These are phyloP conservation scores for Eleutherodactylus coqui DNA, from an alignment of 2,797 vertebrate genomes.

Conservation along the genomic window DNA sequence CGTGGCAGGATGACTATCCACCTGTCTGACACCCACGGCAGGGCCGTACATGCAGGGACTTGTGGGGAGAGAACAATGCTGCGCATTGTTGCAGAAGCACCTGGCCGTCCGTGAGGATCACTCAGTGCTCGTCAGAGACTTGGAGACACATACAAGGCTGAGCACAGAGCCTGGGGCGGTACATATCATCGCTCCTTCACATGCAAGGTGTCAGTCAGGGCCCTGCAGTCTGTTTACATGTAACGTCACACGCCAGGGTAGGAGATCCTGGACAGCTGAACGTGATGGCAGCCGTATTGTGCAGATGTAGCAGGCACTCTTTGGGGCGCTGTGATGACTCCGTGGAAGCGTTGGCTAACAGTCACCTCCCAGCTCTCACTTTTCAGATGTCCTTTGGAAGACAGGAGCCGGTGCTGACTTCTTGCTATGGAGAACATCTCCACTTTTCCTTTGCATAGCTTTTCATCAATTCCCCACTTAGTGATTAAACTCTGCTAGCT, in stretches of 20 bases:
- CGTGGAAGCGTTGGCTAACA: too few species aligned
- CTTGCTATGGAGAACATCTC: too few species aligned
- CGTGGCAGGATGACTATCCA: conserved; percentile 85
- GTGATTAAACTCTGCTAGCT: background rate
- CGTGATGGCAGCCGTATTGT: background rate
- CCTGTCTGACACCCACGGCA: conserved; percentile 87
- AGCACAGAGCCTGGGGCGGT: conserved; percentile 74
- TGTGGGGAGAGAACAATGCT: conserved; percentile 85
- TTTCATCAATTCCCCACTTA: background rate
- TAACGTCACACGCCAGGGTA: conserved; percentile 32
- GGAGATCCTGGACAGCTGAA: background rate
- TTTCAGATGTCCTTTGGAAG: too few species aligned
- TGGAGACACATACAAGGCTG: conserved; percentile 68
- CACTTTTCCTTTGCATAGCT: background rate
- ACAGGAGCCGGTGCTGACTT: too few species aligned
- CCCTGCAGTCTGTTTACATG: conserved; percentile 51
- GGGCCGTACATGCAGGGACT: conserved; percentile 84
- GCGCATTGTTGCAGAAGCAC: conserved; percentile 83
- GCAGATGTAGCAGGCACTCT: background rate
- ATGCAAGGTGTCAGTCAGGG: conserved; percentile 78
- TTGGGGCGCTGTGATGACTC: too few species aligned
- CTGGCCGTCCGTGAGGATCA: conserved; percentile 77
- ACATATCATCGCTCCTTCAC: conserved; percentile 76
- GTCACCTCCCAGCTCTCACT: too few species aligned
- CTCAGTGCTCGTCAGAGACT: conserved; percentile 72